Evolutionary conservation across 2,113 vertebrate species (phyloP).

Genomic region (Silurus asotus): DNA sequence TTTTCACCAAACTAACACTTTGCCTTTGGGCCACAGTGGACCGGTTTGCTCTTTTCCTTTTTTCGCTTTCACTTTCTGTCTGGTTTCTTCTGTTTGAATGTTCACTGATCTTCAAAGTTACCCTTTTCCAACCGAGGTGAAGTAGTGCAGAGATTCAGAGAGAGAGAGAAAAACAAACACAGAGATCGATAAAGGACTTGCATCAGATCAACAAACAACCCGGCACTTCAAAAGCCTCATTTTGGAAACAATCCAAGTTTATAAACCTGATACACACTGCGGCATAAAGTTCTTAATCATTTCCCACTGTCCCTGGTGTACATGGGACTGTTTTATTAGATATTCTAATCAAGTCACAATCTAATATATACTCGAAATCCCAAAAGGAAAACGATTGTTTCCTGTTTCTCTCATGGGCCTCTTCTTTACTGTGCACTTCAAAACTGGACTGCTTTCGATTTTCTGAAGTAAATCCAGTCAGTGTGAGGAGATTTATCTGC

Average conservation of each 20-base stretch:
- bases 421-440: background rate
- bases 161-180: background rate
- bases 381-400: background rate
- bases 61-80: conserved; percentile 11
- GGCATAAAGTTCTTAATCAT: background rate
- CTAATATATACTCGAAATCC: background rate
- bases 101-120: conserved; percentile 48
- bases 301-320: background rate
- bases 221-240: background rate
- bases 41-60: background rate
- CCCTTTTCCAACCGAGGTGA: conserved; percentile 35
- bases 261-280: conserved; percentile 7
- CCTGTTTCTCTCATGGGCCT: background rate
- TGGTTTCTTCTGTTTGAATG: conserved; percentile 30
- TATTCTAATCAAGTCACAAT: background rate
- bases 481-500: background rate
- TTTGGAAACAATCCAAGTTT: background rate
- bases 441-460: background rate
- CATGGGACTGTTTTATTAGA: background rate
- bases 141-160: conserved; percentile 30
- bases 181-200: conserved; percentile 28
- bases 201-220: conserved; percentile 17
- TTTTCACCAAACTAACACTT: conserved; percentile 29
- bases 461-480: background rate
- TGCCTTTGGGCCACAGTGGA: conserved; percentile 34